Evolutionary conservation across 2,797 vertebrate species (phyloP), one percentile per base, ranked within the genome.

Genomic region (Coracias cyanogaster): DNA sequence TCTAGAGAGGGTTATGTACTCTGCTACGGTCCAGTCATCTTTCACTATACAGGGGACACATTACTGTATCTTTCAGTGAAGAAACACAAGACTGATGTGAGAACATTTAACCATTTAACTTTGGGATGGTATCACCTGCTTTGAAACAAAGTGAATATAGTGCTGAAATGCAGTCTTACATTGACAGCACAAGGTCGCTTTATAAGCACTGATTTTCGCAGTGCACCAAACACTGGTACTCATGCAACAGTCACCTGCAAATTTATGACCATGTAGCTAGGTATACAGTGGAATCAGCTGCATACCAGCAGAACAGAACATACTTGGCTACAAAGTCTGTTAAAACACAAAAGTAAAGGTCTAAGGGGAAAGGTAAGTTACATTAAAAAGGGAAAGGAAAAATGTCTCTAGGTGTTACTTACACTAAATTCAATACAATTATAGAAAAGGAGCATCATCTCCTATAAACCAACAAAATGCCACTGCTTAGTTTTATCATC

Each of bases 121-220:
- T 8, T 11, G 24, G 31, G 33, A 48, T 54, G 62, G 2, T 9
- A 64, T 20, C 39, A 49, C 21, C 17, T n/a, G 28, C 72, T 76
- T 67, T 71, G 88, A n/a, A 48, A 74, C 31, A 35, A 35, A 46
- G 49, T 10, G 31, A 57, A 70, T 45, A 46, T 8, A 43, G 29
- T 24, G 6, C 39, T 26, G 46, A 73, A 57, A 39, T 3, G 7
- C 17, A 69, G 35, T 3, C 39, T 69, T 20, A 37, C 20, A 54
- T 0, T 13, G 43, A 15, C 28, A 41, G 13, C 28, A 41, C 0
- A 0, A 10, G 6, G 48, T 12, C 55, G 35, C 48, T 79, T n/a
- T 71, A 35, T 12, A 57, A 66, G 28, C 35, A 58, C 43, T 24
- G 21, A 45, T 29, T 45, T 54, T 37, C 46, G 24, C 65, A 65